These are phyloP conservation scores for Misgurnus anguillicaudatus DNA, from an alignment of 2,113 vertebrate species.

Conservation along the genomic window DNA sequence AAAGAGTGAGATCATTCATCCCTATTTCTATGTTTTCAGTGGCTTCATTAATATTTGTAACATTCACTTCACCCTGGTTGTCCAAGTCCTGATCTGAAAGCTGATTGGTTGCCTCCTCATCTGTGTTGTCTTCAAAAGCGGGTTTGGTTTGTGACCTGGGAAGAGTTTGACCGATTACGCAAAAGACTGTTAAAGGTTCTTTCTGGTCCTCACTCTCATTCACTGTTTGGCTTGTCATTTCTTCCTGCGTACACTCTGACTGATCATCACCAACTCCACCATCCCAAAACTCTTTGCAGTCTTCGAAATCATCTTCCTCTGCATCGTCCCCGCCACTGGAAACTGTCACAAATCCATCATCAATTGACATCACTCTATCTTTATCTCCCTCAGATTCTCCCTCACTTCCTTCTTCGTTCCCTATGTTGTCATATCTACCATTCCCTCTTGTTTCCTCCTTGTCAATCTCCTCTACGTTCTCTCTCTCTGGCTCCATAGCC, in stretches of 20 bases:
- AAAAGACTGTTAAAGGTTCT: constrained; percentile 54
- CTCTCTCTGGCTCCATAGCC: constrained; percentile 42
- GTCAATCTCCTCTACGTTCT: constrained; percentile 60
- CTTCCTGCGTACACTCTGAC: constrained; percentile 39
- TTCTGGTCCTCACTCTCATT: constrained; percentile 31
- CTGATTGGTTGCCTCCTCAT: constrained; percentile 43
- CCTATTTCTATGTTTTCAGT: constrained; percentile 28
- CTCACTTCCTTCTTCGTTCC: constrained; percentile 64
- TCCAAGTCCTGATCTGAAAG: constrained; percentile 30
- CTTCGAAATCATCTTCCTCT: constrained; percentile 65
- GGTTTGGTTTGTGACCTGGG: constrained; percentile 34
- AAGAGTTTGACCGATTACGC: constrained; percentile 61
- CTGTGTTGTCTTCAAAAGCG: constrained; percentile 46
- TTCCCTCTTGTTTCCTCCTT: constrained; percentile 59
- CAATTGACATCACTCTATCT: constrained; percentile 58
- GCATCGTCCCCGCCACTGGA: constrained; percentile 68
- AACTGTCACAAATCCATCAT: constrained; percentile 69
- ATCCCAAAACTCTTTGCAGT: constrained; percentile 68
- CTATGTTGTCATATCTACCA: neutral
- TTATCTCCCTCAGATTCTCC: constrained; percentile 50
- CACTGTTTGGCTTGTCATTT: constrained; percentile 26
- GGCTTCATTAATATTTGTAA: neutral
- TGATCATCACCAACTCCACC: constrained; percentile 29
- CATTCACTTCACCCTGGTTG: constrained; percentile 16
- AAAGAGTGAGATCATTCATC: constrained; percentile 6